Evolutionary conservation across 2,888 invertebrate species (phyloP).

Genomic region (Leptinotarsa juncta): DNA sequence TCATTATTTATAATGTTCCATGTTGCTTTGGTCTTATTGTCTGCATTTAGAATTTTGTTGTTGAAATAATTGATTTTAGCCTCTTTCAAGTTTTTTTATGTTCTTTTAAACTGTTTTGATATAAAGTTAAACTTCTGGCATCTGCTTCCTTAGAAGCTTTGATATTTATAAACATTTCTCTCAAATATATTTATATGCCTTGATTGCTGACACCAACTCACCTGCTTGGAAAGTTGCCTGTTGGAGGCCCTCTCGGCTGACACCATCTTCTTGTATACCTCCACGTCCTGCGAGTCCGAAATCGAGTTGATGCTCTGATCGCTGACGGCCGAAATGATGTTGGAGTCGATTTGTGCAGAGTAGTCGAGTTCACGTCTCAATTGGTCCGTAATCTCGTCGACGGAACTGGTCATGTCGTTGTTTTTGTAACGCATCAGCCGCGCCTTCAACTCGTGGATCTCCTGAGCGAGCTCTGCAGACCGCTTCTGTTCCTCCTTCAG

Average conservation of each 20-base stretch:
- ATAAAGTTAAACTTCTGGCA: no score
- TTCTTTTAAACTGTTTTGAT: no score
- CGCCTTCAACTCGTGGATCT: conserved; percentile 57
- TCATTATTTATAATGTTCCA: no score
- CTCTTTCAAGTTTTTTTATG: no score
- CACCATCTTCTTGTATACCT: conserved; percentile 61
- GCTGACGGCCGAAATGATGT: conserved; percentile 71
- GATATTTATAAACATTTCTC: no score
- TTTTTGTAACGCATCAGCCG: conserved; percentile 60
- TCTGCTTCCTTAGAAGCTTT: no score
- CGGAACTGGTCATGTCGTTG: conserved; percentile 59
- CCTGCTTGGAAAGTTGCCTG: conserved; percentile 48
- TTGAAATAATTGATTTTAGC: no score
- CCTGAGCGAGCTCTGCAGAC: conserved; percentile 61
- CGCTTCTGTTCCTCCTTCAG: conserved; percentile 69
- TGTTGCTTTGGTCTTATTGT: no score
- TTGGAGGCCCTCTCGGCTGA: conserved; percentile 45
- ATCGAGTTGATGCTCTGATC: conserved; percentile 54
- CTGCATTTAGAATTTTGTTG: no score
- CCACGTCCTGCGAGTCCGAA: conserved; percentile 55
- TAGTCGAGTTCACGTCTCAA: conserved; percentile 72
- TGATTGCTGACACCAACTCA: no score
- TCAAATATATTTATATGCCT: no score
- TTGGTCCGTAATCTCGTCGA: conserved; percentile 70
- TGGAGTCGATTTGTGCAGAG: conserved; percentile 72